Conservation (phyloP, 2,888 invertebrate genomes). For the Clunio marinus region DNA sequence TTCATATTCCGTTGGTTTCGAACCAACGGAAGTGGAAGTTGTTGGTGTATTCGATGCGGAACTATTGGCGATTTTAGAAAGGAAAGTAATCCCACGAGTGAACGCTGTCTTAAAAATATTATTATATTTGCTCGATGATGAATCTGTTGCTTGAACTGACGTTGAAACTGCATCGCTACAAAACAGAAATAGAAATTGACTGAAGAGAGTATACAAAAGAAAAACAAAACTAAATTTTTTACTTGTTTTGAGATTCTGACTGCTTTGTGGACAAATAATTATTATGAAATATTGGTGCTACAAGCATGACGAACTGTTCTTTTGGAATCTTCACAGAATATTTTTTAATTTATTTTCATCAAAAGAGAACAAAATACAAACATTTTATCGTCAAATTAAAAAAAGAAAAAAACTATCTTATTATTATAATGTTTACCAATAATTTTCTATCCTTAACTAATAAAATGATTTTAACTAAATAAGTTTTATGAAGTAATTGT, state of each 20-base stretch:
- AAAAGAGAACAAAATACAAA: no score
- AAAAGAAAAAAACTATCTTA: neutral
- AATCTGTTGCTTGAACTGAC: neutral
- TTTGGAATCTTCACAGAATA: neutral
- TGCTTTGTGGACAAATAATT: constrained; percentile 10
- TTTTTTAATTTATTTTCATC: no score
- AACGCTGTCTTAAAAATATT: constrained; percentile 34
- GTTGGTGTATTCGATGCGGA: neutral
- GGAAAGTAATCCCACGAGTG: constrained; percentile 21
- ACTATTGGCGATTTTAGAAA: constrained; percentile 11
- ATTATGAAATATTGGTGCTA: constrained; percentile 29
- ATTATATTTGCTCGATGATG: constrained; percentile 13
- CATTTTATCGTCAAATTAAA: neutral
- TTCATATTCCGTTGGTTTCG: neutral
- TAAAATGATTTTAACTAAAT: no score
- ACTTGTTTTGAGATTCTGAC: neutral
- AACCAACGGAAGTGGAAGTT: neutral
- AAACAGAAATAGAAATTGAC: constrained; percentile 8
- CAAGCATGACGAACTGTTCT: neutral
- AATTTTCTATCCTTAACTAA: no score
- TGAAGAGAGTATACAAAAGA: no score
- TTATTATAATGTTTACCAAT: no score
- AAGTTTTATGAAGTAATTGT: no score
- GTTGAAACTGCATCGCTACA: neutral
- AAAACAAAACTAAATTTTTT: no score